phyloP scores from a whole-genome alignment of 1,140 invertebrate genomes.

The Kradibia gibbosae region DNA sequence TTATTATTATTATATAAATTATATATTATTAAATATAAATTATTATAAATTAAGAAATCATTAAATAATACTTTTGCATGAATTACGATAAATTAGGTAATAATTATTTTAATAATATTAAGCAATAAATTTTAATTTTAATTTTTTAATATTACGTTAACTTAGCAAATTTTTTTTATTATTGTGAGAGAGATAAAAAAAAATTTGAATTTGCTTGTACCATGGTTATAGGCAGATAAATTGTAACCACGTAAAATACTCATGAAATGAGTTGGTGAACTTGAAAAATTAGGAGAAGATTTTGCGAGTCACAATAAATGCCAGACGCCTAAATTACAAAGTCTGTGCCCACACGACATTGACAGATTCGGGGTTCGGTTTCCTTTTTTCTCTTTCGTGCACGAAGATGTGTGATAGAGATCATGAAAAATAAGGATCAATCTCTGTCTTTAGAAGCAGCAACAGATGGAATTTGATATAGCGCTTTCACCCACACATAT shows the following conservation, averaged over 20 bases:
- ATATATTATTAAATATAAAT: too few relatives aligned
- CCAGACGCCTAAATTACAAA: slow-evolving; percentile 12
- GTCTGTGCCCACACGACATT: slow-evolving; percentile 1
- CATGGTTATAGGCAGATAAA: too few relatives aligned
- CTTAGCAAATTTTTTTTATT: too few relatives aligned
- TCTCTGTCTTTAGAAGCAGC: slow-evolving; percentile 13
- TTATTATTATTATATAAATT: too few relatives aligned
- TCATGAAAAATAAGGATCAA: slow-evolving; percentile 12
- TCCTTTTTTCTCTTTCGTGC: neutral
- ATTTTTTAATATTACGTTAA: too few relatives aligned
- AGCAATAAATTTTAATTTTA: too few relatives aligned
- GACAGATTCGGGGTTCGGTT: neutral
- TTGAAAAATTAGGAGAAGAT: slow-evolving; percentile 7
- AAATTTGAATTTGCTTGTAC: too few relatives aligned
- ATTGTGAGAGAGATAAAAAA: too few relatives aligned
- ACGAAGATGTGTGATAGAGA: slow-evolving; percentile 11
- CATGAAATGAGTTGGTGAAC: neutral
- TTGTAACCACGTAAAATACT: neutral
- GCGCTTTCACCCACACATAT: neutral
- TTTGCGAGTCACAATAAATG: neutral
- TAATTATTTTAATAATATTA: too few relatives aligned
- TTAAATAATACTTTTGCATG: too few relatives aligned
- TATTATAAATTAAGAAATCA: too few relatives aligned
- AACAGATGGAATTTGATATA: slow-evolving; percentile 15
- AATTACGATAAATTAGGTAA: too few relatives aligned